phyloP scores from a whole-genome alignment of 2,797 vertebrate species.

The Chelonia mydas region DNA sequence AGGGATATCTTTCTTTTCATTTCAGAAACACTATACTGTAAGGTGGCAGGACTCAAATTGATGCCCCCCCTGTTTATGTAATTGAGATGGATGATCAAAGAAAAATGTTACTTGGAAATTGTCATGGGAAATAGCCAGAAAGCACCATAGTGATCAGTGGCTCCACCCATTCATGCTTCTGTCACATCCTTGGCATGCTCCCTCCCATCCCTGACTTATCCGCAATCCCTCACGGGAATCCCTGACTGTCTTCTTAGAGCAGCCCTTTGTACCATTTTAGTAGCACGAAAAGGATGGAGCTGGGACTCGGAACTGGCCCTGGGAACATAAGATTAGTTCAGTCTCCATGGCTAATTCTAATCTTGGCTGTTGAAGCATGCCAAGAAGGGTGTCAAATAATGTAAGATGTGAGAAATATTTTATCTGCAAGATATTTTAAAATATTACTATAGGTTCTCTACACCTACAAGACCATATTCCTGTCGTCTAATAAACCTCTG shows the following conservation, averaged over 20 bases:
- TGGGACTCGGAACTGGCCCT: neutral
- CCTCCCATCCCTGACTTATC: neutral
- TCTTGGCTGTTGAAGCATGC: neutral
- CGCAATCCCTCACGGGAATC: neutral
- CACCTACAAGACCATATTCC: too few relatives aligned
- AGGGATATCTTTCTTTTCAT: neutral
- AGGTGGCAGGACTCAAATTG: neutral
- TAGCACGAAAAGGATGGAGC: neutral
- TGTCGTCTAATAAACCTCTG: too few relatives aligned
- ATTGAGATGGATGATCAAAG: neutral
- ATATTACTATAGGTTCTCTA: neutral
- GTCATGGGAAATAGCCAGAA: neutral
- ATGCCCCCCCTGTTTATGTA: neutral
- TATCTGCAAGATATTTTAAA: neutral
- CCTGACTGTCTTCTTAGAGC: neutral
- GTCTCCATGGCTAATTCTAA: neutral
- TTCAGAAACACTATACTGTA: constrained; percentile 1
- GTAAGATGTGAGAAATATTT: neutral
- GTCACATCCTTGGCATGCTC: neutral
- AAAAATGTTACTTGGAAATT: neutral
- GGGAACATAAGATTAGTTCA: neutral
- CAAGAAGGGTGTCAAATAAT: neutral
- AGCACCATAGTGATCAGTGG: fast-evolving
- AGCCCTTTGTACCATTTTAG: too few relatives aligned
- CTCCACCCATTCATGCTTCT: neutral